These are phyloP conservation scores for Drosophila infuscata DNA, from an alignment of 2,888 invertebrate genomes.

Conservation along the genomic window DNA sequence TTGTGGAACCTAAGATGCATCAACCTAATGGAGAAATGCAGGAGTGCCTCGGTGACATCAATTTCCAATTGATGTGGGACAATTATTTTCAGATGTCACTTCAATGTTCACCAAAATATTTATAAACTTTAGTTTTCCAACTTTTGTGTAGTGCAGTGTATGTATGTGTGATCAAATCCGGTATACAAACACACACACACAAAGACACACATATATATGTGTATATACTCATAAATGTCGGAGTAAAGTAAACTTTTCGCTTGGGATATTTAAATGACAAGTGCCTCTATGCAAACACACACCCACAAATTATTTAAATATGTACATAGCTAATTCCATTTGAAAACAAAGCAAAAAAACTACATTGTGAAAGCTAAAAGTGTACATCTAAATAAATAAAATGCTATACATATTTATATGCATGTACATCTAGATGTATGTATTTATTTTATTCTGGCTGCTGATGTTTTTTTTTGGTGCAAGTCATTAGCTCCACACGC, in stretches of 20 bases:
- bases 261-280: slow-evolving; percentile 38
- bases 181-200: neutral
- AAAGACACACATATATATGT: neutral
- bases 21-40: neutral
- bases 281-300: slow-evolving; percentile 19
- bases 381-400: slow-evolving; percentile 24
- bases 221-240: slow-evolving; percentile 53
- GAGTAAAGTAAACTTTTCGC: slow-evolving; percentile 46
- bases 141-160: neutral
- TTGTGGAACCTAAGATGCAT: neutral
- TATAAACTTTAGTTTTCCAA: slow-evolving; percentile 18
- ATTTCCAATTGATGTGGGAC: slow-evolving; percentile 58
- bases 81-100: slow-evolving; percentile 37
- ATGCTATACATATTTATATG: neutral
- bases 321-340: slow-evolving; percentile 26
- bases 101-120: slow-evolving; percentile 7
- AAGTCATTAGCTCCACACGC: slow-evolving; percentile 55
- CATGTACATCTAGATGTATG: neutral
- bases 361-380: slow-evolving; percentile 20
- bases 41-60: slow-evolving; percentile 45
- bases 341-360: slow-evolving; percentile 23
- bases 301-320: slow-evolving; percentile 23
- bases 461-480: slow-evolving; percentile 15
- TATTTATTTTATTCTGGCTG: neutral
- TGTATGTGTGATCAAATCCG: slow-evolving; percentile 14